These are phyloP conservation scores for Xenopus tropicalis DNA, from an alignment of 2,113 vertebrate genomes.

Conservation along the genomic window DNA sequence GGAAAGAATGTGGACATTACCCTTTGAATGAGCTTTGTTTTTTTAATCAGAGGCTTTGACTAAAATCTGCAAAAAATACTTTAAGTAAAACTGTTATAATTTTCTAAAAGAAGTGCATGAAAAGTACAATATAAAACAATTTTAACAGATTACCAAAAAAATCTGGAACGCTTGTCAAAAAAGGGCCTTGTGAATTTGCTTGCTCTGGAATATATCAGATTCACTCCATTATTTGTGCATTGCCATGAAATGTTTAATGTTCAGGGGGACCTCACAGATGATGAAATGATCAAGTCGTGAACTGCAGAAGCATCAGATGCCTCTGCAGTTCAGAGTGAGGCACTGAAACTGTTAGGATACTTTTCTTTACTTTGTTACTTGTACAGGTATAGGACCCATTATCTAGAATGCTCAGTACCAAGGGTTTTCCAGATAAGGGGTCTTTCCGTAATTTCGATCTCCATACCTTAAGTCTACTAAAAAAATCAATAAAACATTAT, in stretches of 20 bases:
- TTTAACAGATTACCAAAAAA: slow-evolving; percentile 16
- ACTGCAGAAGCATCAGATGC: not conserved
- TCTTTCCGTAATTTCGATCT: too few species aligned
- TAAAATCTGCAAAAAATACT: slow-evolving; percentile 27
- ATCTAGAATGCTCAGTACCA: too few species aligned
- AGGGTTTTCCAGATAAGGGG: too few species aligned
- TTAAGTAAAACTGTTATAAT: slow-evolving; percentile 9
- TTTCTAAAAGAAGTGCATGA: slow-evolving; percentile 11
- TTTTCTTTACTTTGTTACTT: too few species aligned
- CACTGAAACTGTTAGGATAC: too few species aligned
- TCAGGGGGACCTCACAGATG: not conserved
- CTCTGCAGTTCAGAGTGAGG: not conserved
- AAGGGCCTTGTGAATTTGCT: not conserved
- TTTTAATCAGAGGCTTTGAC: slow-evolving; percentile 34
- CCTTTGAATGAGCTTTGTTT: slow-evolving; percentile 41
- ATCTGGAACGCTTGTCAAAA: slow-evolving; percentile 9
- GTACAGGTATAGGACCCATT: too few species aligned
- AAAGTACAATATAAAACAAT: slow-evolving; percentile 11
- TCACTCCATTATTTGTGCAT: slow-evolving; percentile 21
- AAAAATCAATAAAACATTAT: too few species aligned
- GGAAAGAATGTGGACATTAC: slow-evolving; percentile 44
- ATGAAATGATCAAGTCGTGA: slow-evolving; percentile 9
- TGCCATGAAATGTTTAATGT: slow-evolving; percentile 18
- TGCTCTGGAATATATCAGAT: slow-evolving; percentile 17
- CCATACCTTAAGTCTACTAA: too few species aligned